phyloP scores from a whole-genome alignment of 2,113 vertebrate species.

The Riparia riparia region DNA sequence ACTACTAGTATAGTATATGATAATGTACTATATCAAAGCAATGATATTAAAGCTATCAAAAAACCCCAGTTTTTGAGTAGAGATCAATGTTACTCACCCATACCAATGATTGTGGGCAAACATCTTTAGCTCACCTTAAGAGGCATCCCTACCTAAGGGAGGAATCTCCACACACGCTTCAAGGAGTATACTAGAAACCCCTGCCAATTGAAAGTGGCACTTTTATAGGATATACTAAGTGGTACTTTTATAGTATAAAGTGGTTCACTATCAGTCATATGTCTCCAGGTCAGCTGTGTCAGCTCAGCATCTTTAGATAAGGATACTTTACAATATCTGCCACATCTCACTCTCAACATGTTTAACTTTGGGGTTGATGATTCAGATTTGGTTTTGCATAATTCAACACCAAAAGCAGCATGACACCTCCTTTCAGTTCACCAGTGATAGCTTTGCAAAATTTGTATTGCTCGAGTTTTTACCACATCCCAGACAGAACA shows the following conservation, averaged over 20 bases:
- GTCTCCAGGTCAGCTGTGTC: neutral
- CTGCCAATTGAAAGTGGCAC: neutral
- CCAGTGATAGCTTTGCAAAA: neutral
- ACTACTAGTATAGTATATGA: neutral
- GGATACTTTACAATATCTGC: neutral
- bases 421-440: neutral
- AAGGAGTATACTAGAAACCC: neutral
- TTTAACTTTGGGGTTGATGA: neutral
- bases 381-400: neutral
- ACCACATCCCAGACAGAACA: neutral
- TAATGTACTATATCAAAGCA: neutral
- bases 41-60: neutral
- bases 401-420: neutral
- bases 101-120: neutral
- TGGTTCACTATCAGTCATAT: neutral
- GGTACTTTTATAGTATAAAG: neutral
- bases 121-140: neutral
- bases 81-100: neutral
- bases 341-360: neutral
- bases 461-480: neutral
- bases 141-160: rapidly evolving
- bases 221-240: neutral
- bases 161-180: rapidly evolving
- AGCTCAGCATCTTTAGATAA: neutral
- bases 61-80: neutral